phyloP scores from a whole-genome alignment of 2,113 vertebrate genomes.

The Theristicus caerulescens region DNA sequence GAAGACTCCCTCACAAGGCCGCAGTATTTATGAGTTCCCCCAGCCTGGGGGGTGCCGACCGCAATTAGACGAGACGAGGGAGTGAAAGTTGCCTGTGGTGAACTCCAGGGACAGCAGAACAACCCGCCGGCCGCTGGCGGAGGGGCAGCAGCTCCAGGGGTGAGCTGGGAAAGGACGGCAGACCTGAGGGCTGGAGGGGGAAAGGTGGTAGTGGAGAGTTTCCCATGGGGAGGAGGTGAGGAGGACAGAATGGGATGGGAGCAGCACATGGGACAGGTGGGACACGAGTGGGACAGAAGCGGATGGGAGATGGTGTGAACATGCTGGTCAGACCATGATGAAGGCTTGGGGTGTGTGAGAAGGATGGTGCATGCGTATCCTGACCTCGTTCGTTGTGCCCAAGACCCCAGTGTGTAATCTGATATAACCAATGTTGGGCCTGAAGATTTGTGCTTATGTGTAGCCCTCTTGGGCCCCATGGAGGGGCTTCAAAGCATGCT shows the following conservation, averaged over 20 bases:
- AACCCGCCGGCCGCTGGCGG: fast-evolving
- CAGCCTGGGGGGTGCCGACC: slow-evolving; percentile 18
- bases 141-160: neutral
- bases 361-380: fast-evolving
- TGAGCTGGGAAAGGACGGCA: neutral
- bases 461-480: neutral
- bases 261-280: neutral
- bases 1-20: slow-evolving; percentile 75
- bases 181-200: neutral
- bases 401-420: neutral
- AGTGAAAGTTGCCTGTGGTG: slow-evolving; percentile 39
- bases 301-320: neutral
- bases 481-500: neutral
- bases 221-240: neutral
- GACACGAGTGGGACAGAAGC: neutral
- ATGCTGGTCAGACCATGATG: neutral
- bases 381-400: neutral
- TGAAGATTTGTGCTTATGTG: neutral
- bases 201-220: neutral
- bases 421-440: neutral
- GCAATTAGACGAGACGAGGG: slow-evolving; percentile 47
- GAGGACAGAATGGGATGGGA: neutral
- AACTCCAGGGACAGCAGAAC: neutral
- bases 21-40: slow-evolving; percentile 60
- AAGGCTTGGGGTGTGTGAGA: neutral